Evolutionary conservation across 2,888 invertebrate species (phyloP), one percentile per base, ranked within the genome.

Genomic region (Seira musarum): DNA sequence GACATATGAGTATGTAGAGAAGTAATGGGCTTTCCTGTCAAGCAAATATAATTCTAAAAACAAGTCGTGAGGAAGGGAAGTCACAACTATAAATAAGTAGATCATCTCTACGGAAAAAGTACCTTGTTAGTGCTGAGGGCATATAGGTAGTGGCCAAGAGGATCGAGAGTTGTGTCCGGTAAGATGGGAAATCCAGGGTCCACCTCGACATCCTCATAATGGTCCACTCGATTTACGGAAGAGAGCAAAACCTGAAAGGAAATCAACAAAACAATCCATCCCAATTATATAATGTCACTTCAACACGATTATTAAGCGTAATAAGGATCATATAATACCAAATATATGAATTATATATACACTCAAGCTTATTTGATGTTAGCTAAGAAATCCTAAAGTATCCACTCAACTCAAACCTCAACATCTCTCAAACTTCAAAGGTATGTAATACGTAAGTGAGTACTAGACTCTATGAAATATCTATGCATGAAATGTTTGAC

Each of bases 171-270:
- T 85, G 97, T 94, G 88, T 98, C 97, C 3, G 96, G 94, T 79
- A 97, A 90, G 85, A 98, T 93, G 82, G 91, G 91, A 87, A 94
- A 93, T 63, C 94, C 94, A 17, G 93, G 92, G 88, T 96, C 94
- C 61, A 98, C 92, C n/a, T 91, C 89, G 75, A 97, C 92, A 89
- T 94, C 94, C 88, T 95, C 96, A 89, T 97, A 98, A 88, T 96
- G 94, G 40, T 94, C 92, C 13, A 95, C 94, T 78, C 90, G 90
- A 25, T 91, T 88, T 15, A 88, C 91, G n/a, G 93, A 92, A 19
- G 94, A 93, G 46, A 95, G 89, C 40, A 95, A 89, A 89, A 93
- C 89, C 93, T 92, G 90, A 88, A 91, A 89, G 89, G 88, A 25
- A 76, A 83, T 53, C 35, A 81, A 81, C 66, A 82, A 67, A 74